Evolutionary conservation across 2,888 invertebrate genomes (phyloP).

Genomic region (Tanytarsus gracilentus): DNA sequence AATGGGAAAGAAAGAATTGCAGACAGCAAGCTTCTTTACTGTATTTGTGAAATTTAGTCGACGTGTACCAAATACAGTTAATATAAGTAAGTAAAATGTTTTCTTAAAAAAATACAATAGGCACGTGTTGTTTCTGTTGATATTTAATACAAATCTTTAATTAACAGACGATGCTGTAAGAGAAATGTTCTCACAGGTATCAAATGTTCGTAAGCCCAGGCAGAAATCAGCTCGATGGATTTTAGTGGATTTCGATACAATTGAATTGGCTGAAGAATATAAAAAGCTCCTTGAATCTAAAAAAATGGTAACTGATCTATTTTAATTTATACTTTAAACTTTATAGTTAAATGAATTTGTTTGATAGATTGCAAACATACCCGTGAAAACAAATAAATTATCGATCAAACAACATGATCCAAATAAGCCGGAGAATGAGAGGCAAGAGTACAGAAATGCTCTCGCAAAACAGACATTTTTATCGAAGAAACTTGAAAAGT

Average conservation of each 20-base stretch:
- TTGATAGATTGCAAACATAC: not conserved
- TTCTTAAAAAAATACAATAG: not conserved
- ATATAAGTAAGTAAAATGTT: slow-evolving; percentile 16
- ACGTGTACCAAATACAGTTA: slow-evolving; percentile 12
- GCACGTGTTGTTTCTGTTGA: not conserved
- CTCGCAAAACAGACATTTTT: slow-evolving; percentile 14
- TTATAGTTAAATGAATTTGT: not conserved
- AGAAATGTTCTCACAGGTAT: not conserved
- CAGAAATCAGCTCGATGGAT: slow-evolving; percentile 20
- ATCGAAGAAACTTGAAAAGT: slow-evolving; percentile 12
- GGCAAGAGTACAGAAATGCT: slow-evolving; percentile 5
- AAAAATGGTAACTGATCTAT: not conserved
- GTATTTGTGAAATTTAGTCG: slow-evolving; percentile 10
- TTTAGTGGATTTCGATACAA: slow-evolving; percentile 15
- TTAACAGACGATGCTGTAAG: slow-evolving; percentile 9
- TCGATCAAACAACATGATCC: slow-evolving; percentile 2
- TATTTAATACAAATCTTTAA: not conserved
- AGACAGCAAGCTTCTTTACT: not conserved
- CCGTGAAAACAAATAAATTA: slow-evolving; percentile 14
- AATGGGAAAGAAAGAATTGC: slow-evolving; percentile 11
- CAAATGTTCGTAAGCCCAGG: slow-evolving; percentile 16
- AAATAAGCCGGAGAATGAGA: slow-evolving; percentile 4
- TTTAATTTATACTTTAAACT: not conserved
- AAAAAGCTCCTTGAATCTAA: slow-evolving; percentile 13
- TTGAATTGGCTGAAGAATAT: slow-evolving; percentile 13